Conservation (phyloP, 1,140 invertebrate species). For the Melanaphis sacchari region DNA sequence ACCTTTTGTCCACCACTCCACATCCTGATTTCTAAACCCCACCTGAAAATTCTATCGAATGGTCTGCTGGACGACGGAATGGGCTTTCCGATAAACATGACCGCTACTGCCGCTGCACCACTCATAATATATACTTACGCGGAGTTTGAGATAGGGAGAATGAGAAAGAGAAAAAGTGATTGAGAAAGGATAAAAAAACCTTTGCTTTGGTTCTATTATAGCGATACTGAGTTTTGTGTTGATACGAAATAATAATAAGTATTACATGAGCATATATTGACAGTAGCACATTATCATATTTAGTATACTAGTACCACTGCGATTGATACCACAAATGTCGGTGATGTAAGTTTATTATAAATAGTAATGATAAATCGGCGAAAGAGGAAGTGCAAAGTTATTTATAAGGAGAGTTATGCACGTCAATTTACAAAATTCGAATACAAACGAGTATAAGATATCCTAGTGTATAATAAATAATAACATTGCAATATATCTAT, state of each 20-base stretch:
- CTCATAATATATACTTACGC: neutral
- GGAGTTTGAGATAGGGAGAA: neutral
- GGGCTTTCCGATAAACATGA: neutral
- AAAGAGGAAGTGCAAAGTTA: neutral
- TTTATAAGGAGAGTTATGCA: rapidly evolving
- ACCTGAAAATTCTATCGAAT: neutral
- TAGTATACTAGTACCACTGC: too few relatives aligned
- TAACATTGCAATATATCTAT: neutral
- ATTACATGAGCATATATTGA: neutral
- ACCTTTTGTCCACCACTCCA: neutral
- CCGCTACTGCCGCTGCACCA: neutral
- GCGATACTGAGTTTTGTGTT: neutral
- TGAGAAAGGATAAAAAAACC: neutral
- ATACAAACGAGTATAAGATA: neutral
- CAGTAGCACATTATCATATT: too few relatives aligned
- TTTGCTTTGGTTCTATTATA: too few relatives aligned
- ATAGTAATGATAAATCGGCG: neutral
- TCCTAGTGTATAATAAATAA: neutral
- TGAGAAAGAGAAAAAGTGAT: neutral
- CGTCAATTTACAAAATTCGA: neutral
- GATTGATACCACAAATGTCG: too few relatives aligned
- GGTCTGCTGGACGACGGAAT: neutral
- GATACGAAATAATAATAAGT: neutral
- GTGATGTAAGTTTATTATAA: neutral
- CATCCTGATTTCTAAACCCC: neutral